Base-by-base conservation (phyloP, 2,888 invertebrate genomes). In the Campaea margaritaria region DNA sequence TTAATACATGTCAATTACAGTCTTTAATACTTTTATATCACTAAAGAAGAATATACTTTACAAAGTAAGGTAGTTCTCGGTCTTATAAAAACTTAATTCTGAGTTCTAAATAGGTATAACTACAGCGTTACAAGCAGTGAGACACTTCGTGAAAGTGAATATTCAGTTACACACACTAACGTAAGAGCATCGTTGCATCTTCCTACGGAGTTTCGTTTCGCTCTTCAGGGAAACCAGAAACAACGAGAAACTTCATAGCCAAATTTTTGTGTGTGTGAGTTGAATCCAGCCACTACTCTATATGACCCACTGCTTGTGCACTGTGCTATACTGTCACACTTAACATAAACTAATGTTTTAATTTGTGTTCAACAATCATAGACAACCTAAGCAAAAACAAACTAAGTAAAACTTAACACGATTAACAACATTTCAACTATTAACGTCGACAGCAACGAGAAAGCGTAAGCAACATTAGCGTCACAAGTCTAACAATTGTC, bases 391-490 rank as follows among this genome's bases (percentile, higher is more conserved):
- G 57, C 49, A 63, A 73, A 70, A 72, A 70, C 64, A 70, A 72
- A 70, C 64, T 69, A 70, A 75, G 56, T 58, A 56, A 74, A 75
- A 74, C 70, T 72, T 74, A 78, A 73, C 70, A 69, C 45, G 49
- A 54, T 45, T 52, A 77, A 72, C 67, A 67, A 72, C 57, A 70
- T 68, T 65, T 38, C 7, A 52, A 46, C 62, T 66, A 73, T 67
- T 65, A 70, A 64, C 45, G 43, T 81, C 79, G 79, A 87, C 81
- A 91, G 89, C 87, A 87, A 89, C 53, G 54, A 39, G 72, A 73
- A 89, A 90, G 90, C 91, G 71, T 79, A 89, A 89, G 91, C 91
- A 86, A 86, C 78, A 82, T 68, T 83, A 86, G 85, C 86, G 74
- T 80, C 73, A 76, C 74, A 72, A 74, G 68, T 65, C 71, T 76